Conservation (phyloP, 2,888 invertebrate genomes). For the Drosophila atroscutellata region DNA sequence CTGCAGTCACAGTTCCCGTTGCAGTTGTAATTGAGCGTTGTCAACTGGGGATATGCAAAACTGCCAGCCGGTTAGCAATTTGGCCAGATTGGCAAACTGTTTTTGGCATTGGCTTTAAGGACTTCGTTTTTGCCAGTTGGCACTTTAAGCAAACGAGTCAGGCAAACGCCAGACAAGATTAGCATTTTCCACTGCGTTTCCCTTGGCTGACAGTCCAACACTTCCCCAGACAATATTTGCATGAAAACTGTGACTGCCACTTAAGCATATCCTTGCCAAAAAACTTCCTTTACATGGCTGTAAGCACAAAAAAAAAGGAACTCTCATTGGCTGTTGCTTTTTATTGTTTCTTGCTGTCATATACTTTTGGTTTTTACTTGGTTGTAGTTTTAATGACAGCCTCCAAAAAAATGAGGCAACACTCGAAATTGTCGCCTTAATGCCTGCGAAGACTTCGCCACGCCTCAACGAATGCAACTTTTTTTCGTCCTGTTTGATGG, state of each 20-base stretch:
- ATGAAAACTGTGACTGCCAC: constrained; percentile 75
- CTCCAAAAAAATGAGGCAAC: constrained; percentile 24
- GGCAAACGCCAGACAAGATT: constrained; percentile 32
- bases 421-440: constrained; percentile 73
- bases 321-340: constrained; percentile 37
- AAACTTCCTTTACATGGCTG: constrained; percentile 53
- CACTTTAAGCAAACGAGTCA: constrained; percentile 15
- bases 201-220: constrained; percentile 37
- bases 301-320: constrained; percentile 13
- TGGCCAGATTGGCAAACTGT: constrained; percentile 24
- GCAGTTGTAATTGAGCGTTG: constrained; percentile 52
- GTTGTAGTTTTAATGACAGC: constrained; percentile 75
- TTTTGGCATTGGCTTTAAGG: constrained; percentile 29
- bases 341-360: constrained; percentile 56
- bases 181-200: constrained; percentile 26
- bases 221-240: constrained; percentile 74
- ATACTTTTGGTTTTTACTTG: constrained; percentile 46
- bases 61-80: constrained; percentile 22
- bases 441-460: constrained; percentile 57
- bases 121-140: constrained; percentile 12
- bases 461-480: constrained; percentile 53
- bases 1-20: constrained; percentile 42
- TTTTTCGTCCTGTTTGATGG: constrained; percentile 32
- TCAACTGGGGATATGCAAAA: constrained; percentile 25
- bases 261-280: constrained; percentile 75